These are phyloP conservation scores for Mesoclemmys tuberculata DNA, from an alignment of 2,113 vertebrate species.

Conservation along the genomic window DNA sequence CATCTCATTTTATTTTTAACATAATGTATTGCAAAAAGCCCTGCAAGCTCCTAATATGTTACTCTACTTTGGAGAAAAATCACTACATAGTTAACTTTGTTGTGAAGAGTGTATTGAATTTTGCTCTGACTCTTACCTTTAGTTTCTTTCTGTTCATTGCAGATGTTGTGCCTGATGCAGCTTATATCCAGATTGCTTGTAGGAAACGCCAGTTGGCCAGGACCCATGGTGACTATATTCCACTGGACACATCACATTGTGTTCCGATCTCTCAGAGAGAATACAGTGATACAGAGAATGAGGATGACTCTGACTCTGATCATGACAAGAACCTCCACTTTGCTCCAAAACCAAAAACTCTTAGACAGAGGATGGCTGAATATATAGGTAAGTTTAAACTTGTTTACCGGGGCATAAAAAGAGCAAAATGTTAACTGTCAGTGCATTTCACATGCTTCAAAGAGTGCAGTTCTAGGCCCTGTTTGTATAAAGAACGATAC, in stretches of 20 bases:
- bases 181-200: conserved; percentile 79
- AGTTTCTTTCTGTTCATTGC: conserved; percentile 35
- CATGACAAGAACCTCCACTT: conserved; percentile 84
- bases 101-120: background rate
- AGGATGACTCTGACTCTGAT: conserved; percentile 84
- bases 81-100: background rate
- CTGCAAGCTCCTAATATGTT: background rate
- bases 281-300: conserved; percentile 68
- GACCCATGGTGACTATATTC: conserved; percentile 83
- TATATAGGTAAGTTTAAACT: conserved; percentile 81
- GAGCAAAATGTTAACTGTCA: background rate
- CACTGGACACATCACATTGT: conserved; percentile 72
- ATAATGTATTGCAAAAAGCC: background rate
- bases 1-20: background rate
- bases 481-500: background rate
- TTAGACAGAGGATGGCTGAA: conserved; percentile 87
- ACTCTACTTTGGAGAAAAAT: background rate
- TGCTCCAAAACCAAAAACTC: conserved; percentile 81
- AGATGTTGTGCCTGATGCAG: conserved; percentile 81
- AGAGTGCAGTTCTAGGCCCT: fast-evolving
- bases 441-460: too few relatives aligned
- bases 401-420: background rate
- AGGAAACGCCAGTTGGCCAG: conserved; percentile 78
- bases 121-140: background rate
- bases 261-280: conserved; percentile 35